Base-by-base conservation (phyloP, 2,113 vertebrate genomes). In the Chaetodon auriga region DNA sequence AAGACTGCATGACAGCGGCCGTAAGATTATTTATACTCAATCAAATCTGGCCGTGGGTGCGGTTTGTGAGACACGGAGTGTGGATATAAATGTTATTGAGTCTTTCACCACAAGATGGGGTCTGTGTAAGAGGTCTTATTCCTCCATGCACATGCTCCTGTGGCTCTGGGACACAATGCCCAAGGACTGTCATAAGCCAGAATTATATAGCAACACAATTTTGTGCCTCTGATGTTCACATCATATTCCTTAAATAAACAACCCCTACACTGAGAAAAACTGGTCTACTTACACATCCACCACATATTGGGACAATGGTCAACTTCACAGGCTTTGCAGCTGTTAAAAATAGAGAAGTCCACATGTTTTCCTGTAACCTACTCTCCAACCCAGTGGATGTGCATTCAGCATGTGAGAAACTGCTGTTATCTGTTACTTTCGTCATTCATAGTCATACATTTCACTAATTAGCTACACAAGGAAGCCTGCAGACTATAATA, bases 41-140 rank as follows among this genome's bases (percentile, higher is more conserved):
- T 14, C 15, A 0, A 23, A 63, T 36, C 8, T 45, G 19, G 30
- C 51, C 66, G 25, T 9, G n/a, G 74, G 54, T 81, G 21, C 46
- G 41, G 41, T 38, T 49, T 84, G 49, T 55, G 66, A 78, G 61
- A 75, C 57, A 45, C 23, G 16, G 19, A 61, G 25, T 23, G 66
- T 45, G 2, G 18, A 76, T 23, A 35, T 74, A 70, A 82, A 74
- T 92, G 92, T 77, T 92, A 86, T 92, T 84, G 86, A 81, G 68
- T 78, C 73, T 83, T 86, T 85, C 73, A 87, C 94, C 95, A 95
- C 94, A 93, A 93, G 94, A 90, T 91, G 94, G 94, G 83, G 90
- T 81, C 51, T 82, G 74, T 80, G 60, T 70, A 25, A 88, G 77
- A 83, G 75, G 79, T 68, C 70, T 80, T 83, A 75, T 66, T 84